Base-by-base conservation (phyloP, 37 sponge, comb jelly and placozoan genomes). In the Geodia barretti region DNA sequence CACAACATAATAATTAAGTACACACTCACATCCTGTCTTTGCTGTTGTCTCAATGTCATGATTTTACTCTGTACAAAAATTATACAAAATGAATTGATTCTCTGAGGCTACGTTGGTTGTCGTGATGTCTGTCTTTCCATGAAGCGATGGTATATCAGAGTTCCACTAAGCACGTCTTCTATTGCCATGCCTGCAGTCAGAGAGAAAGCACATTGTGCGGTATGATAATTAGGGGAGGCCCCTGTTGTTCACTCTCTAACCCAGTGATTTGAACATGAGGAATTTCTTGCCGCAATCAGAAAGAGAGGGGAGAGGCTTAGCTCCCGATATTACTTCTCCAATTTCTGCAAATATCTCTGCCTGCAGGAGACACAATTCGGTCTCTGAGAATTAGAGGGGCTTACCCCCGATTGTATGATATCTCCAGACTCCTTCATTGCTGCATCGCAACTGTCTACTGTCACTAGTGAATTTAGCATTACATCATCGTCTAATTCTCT, bases 401-500 rank as follows among this genome's bases (percentile, higher is more conserved):
- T 41, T 37, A 89, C 93, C 66, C 77, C 67, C 30, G 93, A 86
- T 62, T 88, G 81, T 21, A 94, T 47, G 42, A 97, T 86, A 62
- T 94, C 97, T 63, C 97, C 97, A 4, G 97, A 88, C 71, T 97
- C 97, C 70, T 95, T 88, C 59, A 68, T 1, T 19, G 97, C 97
- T 21, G 73, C 89, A 40, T 79, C 91, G 25, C 85, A 79, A 37
- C 83, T 92, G 78, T 97, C 97, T 0, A 86, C 93, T 17, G 82
- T 62, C 28, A 97, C 90, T 9, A 84, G 76, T 31, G 93, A 38
- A 86, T 88, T 87, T 33, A 72, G 83, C 97, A 97, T 95, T 60
- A 97, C 42, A 23, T 86, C 90, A 60, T 94, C 95, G 72, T 97
- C 97, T 37, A 92, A 63, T 67, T 97, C 97, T 32, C 97, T 86